Conservation (phyloP, 2,113 vertebrate species). For the Macrotis lagotis region DNA sequence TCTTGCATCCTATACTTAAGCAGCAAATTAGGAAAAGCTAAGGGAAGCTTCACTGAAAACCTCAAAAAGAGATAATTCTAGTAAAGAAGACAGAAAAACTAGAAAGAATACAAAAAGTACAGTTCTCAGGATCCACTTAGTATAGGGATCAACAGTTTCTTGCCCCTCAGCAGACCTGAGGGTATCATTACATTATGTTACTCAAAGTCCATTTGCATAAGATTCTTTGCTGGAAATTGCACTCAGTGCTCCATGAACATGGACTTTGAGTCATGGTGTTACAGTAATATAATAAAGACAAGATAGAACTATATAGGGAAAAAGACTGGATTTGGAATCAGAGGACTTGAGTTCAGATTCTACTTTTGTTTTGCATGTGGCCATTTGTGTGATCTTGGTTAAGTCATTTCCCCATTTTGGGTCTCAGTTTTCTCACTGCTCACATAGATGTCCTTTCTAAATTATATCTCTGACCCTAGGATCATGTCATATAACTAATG, state of each 20-base stretch:
- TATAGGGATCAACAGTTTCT: not conserved
- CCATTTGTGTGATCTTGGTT: not conserved
- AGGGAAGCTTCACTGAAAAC: not conserved
- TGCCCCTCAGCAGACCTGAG: not conserved
- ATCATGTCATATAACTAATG: not conserved
- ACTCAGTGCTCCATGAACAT: not conserved
- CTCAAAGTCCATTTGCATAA: not conserved
- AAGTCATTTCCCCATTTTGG: not conserved
- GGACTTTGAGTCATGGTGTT: not conserved
- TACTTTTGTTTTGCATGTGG: not conserved
- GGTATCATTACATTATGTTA: not conserved
- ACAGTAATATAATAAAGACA: not conserved
- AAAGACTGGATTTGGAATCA: not conserved
- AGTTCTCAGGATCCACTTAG: not conserved
- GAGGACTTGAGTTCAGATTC: not conserved
- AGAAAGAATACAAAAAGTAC: not conserved
- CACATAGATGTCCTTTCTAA: not conserved
- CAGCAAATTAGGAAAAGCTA: not conserved
- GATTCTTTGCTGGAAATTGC: not conserved
- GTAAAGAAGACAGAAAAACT: not conserved
- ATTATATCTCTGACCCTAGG: not conserved
- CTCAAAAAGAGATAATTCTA: not conserved
- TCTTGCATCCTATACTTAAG: not conserved
- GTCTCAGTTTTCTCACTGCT: not conserved
- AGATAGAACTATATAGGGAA: not conserved